Base-by-base conservation (phyloP, 2,888 invertebrate species). In the Crocallis elinguaria region DNA sequence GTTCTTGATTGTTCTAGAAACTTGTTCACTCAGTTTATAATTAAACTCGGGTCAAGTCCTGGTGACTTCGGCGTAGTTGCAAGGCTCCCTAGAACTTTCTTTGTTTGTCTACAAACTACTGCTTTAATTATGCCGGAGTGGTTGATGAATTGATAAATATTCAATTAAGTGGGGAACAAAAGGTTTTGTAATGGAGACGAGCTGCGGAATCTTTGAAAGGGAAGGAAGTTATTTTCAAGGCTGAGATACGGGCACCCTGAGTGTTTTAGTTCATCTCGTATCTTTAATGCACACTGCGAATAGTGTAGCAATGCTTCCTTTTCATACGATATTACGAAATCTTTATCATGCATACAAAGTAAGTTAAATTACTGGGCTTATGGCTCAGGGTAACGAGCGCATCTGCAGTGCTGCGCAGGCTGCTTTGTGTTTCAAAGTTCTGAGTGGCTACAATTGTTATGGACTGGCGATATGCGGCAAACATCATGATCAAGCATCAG, bases 11-110 rank as follows among this genome's bases (percentile, higher is more conserved):
- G 86, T 84, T 75, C 75, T 63, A 66, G 57, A 65, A 79, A 83
- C 77, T 86, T 79, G 77, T 79, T 80, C 84, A 71, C 75, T 79
- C 80, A 81, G 83, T 85, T 87, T 86, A 88, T 90, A 89, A 90
- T 89, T 90, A 89, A 89, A 87, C 77, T 86, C 71, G 69, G 85
- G 82, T 85, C 86, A 86, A 86, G 79, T 84, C 75, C 61, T 75
- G 74, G 80, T 78, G 82, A 84, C 84, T 83, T 79, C 73, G 71
- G 63, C 73, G 73, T 81, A 80, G 78, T 80, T 77, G 69, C 71
- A 70, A 69, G 70, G 67, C 71, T 74, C 72, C 62, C 62, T 33
- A 64, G 61, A 83, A 82, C 76, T 82, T 82, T 83, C 81, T 82
- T 85, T 82, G 85, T 86, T 88, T 84, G 82, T 77, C 76, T 70